These are phyloP conservation scores for Salminus brasiliensis DNA, from an alignment of 2,113 vertebrate genomes.

Conservation along the genomic window DNA sequence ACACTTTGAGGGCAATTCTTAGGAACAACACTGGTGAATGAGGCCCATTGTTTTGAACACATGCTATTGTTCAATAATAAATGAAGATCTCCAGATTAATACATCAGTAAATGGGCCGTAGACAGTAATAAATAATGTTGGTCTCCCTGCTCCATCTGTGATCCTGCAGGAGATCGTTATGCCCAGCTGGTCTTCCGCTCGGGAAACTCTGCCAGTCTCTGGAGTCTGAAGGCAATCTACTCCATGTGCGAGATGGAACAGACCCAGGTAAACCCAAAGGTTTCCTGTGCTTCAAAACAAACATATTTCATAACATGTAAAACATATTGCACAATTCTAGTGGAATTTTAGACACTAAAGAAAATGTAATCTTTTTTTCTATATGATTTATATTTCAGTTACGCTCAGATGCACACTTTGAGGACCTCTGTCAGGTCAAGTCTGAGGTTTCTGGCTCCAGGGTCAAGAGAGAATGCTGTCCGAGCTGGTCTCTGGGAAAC, in stretches of 20 bases:
- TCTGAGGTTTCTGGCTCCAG: slow-evolving; percentile 57
- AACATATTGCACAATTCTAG: too few species aligned
- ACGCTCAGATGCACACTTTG: slow-evolving; percentile 86
- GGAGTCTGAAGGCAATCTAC: slow-evolving; percentile 94
- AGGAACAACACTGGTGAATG: too few species aligned
- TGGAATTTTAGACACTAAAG: background rate
- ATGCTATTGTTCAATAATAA: background rate
- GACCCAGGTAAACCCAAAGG: slow-evolving; percentile 82
- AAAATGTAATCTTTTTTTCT: background rate
- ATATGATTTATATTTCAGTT: slow-evolving; percentile 86
- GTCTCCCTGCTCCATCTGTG: slow-evolving; percentile 50
- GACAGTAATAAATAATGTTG: slow-evolving; percentile 37
- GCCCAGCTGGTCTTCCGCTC: slow-evolving; percentile 97
- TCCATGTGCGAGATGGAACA: slow-evolving; percentile 97
- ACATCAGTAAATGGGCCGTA: slow-evolving; percentile 16
- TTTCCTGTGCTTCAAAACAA: background rate
- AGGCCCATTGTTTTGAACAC: background rate
- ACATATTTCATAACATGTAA: background rate
- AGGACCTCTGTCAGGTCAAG: slow-evolving; percentile 83
- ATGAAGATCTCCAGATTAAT: slow-evolving; percentile 2
- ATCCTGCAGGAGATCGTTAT: slow-evolving; percentile 83
- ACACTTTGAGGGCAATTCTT: too few species aligned
- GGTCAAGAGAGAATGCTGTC: slow-evolving; percentile 83
- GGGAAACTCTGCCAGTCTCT: slow-evolving; percentile 93
- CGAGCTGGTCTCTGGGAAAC: slow-evolving; percentile 97